Percentiles rank a stretch among this genome's conserved stretches.
These are phyloP conservation scores for Notolabrus celidotus DNA, from an alignment of 2,797 vertebrate genomes.

Conservation along the genomic window DNA sequence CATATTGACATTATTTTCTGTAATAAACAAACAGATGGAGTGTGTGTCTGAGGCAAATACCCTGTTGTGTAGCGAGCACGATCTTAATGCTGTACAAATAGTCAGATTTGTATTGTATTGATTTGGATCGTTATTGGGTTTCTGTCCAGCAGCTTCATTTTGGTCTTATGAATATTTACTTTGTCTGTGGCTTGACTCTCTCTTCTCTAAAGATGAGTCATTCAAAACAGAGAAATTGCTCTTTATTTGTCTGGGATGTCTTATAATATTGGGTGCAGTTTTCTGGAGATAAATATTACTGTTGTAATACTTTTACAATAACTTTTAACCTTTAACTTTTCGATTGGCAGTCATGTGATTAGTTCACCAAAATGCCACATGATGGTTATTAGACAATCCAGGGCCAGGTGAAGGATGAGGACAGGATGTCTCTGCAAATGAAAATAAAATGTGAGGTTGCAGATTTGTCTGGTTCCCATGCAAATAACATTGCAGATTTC, in stretches of 20 bases:
- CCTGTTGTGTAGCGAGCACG: neutral
- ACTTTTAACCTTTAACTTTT: too few relatives aligned
- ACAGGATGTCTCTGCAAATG: too few relatives aligned
- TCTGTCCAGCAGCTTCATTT: conserved; percentile 1
- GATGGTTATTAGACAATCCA: too few relatives aligned
- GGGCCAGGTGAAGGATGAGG: too few relatives aligned
- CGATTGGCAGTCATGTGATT: too few relatives aligned
- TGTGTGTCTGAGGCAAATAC: neutral
- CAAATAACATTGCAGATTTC: too few relatives aligned
- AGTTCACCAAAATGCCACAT: too few relatives aligned
- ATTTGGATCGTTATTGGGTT: neutral
- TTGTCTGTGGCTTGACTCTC: neutral
- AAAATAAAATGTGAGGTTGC: too few relatives aligned
- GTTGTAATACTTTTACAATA: neutral
- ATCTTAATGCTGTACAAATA: conserved; percentile 3
- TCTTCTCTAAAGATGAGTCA: neutral
- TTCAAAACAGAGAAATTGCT: neutral
- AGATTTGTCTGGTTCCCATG: too few relatives aligned
- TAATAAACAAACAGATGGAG: conserved; percentile 15
- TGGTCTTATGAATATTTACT: conserved; percentile 6
- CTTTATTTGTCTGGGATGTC: neutral
- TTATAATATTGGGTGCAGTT: neutral
- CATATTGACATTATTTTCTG: neutral
- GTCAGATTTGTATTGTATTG: neutral
- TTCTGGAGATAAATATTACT: neutral